Conservation (phyloP, 2,113 vertebrate genomes). For the Hippocampus comes region DNA sequence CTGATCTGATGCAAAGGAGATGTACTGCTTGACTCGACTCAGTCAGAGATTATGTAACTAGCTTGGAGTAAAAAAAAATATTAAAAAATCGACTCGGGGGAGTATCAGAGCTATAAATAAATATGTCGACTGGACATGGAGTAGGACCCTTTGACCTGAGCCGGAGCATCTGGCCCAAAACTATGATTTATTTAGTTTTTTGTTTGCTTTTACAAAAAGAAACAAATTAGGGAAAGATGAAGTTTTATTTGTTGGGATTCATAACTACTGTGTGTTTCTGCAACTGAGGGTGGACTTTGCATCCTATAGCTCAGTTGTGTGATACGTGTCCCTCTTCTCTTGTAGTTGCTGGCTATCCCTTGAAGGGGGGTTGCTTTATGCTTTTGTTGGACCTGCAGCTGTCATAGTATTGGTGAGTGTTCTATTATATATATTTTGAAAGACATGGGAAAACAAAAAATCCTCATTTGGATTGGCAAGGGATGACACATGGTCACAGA, state of each 20-base stretch:
- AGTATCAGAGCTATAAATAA: neutral
- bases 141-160: no score
- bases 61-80: neutral
- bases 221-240: neutral
- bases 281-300: no score
- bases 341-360: slow-evolving; percentile 90
- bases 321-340: neutral
- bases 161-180: no score
- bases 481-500: no score
- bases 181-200: neutral
- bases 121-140: no score
- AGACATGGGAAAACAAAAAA: no score
- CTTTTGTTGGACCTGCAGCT: slow-evolving; percentile 91
- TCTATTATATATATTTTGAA: neutral
- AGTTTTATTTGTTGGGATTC: no score
- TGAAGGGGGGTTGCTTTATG: slow-evolving; percentile 90
- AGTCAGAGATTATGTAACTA: neutral
- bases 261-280: no score
- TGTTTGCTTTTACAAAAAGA: neutral
- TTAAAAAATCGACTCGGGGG: neutral
- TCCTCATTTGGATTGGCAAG: no score
- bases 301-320: neutral
- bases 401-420: slow-evolving; percentile 90
- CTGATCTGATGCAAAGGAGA: neutral
- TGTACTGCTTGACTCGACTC: no score